Base-by-base conservation (phyloP, 1,140 invertebrate genomes). In the Lasioglossum albipes region DNA sequence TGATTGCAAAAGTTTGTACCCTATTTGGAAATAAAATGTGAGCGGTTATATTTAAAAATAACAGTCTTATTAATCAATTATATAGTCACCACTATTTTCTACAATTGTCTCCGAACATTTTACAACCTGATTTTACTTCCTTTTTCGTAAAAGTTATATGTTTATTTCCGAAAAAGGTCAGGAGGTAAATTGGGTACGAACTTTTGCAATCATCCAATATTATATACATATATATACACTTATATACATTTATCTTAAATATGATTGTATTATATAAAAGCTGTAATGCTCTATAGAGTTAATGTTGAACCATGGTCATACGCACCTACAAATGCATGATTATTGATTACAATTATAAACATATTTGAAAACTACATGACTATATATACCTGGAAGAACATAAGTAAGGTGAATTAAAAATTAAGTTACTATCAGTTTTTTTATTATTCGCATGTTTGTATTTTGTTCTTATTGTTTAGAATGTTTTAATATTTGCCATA, bases 361-460 rank as follows among this genome's bases (percentile, higher is more conserved):
- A 57, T 20, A 52, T 61, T 16, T 79, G 27, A 36, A 42, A 73
- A 45, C 18, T 13, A 64, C 3, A 31, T 10, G 42, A 65, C 42
- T 52, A 52, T 27, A 52, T 27, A 31, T 54, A n/a, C 42, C 7
- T n/a, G 20, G n/a, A 61, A 36, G 61, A 31, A 42, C 3, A 42
- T 27, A 22, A 64, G 61, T 31, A 20, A 74, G 9, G 12, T 74
- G 16, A 18, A 74, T 54, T 20, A 27, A 54, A 65, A 57, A 18
- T n/a, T 13, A 57, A 57, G 57, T 4, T 7, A 59, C 27, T 18
- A 42, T 66, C 27, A 72, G 7, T 49, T 45, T 66, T 36, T 45
- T 22, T 74, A 74, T 41, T 36, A 66, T 57, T 66, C 6, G 77
- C 77, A 79, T 79, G 77, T 36, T 42, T 67, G 71, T 49, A 57